Conservation (phyloP, 2,888 invertebrate species). For the Leptinotarsa haldemani region DNA sequence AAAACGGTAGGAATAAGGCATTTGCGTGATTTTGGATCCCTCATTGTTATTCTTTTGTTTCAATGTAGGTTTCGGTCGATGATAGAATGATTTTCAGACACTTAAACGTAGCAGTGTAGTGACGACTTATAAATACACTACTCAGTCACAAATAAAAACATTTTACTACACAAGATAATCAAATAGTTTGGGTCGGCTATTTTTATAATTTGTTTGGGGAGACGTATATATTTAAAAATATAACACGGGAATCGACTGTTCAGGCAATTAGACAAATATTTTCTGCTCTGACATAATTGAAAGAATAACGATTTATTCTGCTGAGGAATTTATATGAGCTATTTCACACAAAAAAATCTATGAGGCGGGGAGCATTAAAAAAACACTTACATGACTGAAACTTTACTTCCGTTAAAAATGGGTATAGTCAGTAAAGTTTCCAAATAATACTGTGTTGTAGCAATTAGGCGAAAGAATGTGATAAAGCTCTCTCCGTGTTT, state of each 20-base stretch:
- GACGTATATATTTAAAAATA: constrained; percentile 49
- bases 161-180: constrained; percentile 20
- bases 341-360: constrained; percentile 9
- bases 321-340: constrained; percentile 14
- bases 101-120: constrained; percentile 31
- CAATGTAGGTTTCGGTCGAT: constrained; percentile 44
- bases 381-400: neutral
- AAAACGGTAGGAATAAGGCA: constrained; percentile 53
- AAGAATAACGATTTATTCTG: constrained; percentile 23
- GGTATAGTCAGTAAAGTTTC: neutral
- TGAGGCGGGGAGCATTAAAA: neutral
- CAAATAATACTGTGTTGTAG: neutral
- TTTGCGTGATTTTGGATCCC: constrained; percentile 56
- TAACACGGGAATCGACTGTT: constrained; percentile 39
- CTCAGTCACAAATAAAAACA: constrained; percentile 20
- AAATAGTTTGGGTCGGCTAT: constrained; percentile 37
- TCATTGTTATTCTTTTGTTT: constrained; percentile 54
- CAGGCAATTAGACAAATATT: constrained; percentile 42
- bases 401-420: neutral
- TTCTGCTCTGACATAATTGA: constrained; percentile 35
- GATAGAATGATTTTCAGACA: constrained; percentile 46
- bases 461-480: neutral
- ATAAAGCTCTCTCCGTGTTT: neutral
- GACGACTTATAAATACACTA: constrained; percentile 36
- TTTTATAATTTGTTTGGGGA: constrained; percentile 49